Percentiles rank a stretch among this genome's conserved stretches.
Evolutionary conservation across 2,113 vertebrate genomes (phyloP).

Genomic region (Rhinopithecus roxellana): DNA sequence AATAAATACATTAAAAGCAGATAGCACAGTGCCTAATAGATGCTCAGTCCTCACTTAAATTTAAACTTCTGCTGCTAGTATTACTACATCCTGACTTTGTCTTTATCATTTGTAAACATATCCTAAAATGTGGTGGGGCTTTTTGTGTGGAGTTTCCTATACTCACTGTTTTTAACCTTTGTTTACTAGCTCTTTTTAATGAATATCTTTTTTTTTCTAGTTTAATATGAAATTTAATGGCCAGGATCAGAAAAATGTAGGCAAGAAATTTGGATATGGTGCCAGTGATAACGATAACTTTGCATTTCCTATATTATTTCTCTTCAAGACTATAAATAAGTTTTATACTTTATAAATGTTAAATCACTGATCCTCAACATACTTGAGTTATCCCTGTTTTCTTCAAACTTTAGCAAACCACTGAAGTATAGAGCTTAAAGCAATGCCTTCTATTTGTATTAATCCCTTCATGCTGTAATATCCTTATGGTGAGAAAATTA

Average conservation of each 20-base stretch:
- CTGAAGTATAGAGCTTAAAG: not conserved
- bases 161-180: not conserved
- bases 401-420: slow-evolving; percentile 24
- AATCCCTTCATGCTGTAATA: not conserved
- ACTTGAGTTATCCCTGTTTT: not conserved
- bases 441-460: not conserved
- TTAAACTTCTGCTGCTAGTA: not conserved
- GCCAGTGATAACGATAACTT: not conserved
- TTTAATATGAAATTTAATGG: slow-evolving; percentile 43
- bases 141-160: not conserved
- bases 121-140: not conserved
- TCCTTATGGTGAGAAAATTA: not conserved
- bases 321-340: slow-evolving; percentile 13
- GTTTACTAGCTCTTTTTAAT: not conserved
- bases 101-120: slow-evolving; percentile 1
- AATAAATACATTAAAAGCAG: not conserved
- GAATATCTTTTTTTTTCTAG: slow-evolving; percentile 23
- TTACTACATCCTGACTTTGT: not conserved
- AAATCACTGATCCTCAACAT: not conserved
- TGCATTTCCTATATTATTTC: not conserved
- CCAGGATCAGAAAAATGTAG: slow-evolving; percentile 40
- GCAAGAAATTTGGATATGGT: slow-evolving; percentile 6
- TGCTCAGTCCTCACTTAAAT: not conserved
- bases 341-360: slow-evolving; percentile 35
- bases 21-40: not conserved